Evolutionary conservation across 2,888 invertebrate genomes (phyloP), one percentile per base, ranked within the genome.

Genomic region (Drosophila birchii): DNA sequence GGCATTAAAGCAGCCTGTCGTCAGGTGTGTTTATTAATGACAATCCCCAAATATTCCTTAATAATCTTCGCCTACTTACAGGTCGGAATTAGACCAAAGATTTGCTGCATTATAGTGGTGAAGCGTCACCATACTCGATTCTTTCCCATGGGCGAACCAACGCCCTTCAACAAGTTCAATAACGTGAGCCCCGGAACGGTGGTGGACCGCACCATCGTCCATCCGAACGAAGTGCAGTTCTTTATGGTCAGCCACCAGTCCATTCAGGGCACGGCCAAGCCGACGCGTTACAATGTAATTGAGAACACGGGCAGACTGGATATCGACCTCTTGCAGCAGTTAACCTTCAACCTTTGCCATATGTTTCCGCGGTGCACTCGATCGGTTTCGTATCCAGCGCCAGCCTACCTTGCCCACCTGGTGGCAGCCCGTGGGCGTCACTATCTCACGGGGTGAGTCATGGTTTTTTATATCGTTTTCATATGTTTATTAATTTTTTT

Each of bases 41-140:
- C 7, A 20, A 20, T 43, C 20, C 20, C n/a, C 1, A 9, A 26
- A 34, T 34, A 16, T 26, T n/a, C 0, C 3, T 2, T 20, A 18
- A 36, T 16, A n/a, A n/a, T 32, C 5, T 39, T 41, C 23, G 6
- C 18, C 26, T 26, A n/a, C 12, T 57, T 62, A 7, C 51, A 90
- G 89, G 20, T 92, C 2, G 49, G 92, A 3, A 93, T 94, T 7
- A 92, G 91, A 0, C 97, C 98, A 0, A 94, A 95, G 56, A 95
- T 99, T 32, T 96, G 98, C 36, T 98, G 98, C 92, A 93, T 99
- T 45, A 96, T 99, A 8, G 99, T 99, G 0, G 98, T 99, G 92
- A 99, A 99, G 92, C 94, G 99, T 0, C 99, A 99, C 93, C 99
- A 99, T 90, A 98, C 98, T 0, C 94, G 99, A 90, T 92, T 93